A percentile compares a stretch with the other conserved stretches of the same genome.
Evolutionary conservation across 2,888 invertebrate genomes (phyloP).

Genomic region (Hyposoter dolosus): DNA sequence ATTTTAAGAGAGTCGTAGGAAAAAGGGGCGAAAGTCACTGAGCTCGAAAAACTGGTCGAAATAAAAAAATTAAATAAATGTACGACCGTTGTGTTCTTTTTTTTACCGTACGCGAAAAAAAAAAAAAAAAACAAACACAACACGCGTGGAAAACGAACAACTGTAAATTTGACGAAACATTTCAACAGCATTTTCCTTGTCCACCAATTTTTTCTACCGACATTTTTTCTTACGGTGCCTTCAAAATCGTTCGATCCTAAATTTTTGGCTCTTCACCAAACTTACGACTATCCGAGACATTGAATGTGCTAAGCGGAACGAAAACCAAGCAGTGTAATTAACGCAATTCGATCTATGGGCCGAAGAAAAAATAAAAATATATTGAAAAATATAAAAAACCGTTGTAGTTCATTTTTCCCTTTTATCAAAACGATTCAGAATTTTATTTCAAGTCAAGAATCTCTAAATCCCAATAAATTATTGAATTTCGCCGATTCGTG

Average conservation of each 20-base stretch:
- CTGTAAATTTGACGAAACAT: conserved; percentile 42
- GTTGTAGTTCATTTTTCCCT: background rate
- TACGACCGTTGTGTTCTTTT: background rate
- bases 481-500: background rate
- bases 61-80: background rate
- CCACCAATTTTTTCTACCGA: conserved; percentile 14
- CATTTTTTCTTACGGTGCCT: conserved; percentile 4
- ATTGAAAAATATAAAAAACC: background rate
- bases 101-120: conserved; percentile 21
- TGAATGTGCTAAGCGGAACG: background rate
- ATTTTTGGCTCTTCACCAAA: background rate
- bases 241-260: background rate
- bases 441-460: background rate
- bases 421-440: background rate
- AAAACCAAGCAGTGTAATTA: conserved; percentile 5
- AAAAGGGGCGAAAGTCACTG: conserved; percentile 97
- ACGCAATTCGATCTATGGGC: background rate
- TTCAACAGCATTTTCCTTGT: conserved; percentile 20
- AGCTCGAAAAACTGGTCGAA: conserved; percentile 64
- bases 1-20: conserved; percentile 97
- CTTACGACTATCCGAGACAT: background rate
- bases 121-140: conserved; percentile 17
- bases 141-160: conserved; percentile 8
- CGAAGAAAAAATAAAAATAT: conserved; percentile 20
- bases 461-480: background rate